Base-by-base conservation (phyloP, 1,140 invertebrate species). In the Zaprionus camerounensis region DNA sequence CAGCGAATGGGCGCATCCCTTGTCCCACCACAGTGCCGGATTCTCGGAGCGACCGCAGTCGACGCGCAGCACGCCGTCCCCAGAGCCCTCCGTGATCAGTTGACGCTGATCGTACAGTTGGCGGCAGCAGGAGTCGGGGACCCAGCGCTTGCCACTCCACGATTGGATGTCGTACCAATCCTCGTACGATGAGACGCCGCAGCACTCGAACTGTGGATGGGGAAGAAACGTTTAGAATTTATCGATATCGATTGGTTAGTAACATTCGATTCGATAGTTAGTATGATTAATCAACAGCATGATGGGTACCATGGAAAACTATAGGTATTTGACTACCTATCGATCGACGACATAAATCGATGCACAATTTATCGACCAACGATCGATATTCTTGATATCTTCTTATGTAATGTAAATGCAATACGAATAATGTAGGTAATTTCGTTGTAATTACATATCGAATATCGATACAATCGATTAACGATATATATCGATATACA, bases 91-190 rank as follows among this genome's bases (percentile, higher is more conserved):
- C 94, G 88, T 92, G 53, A 84, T 56, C 49, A 69, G 78, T 65
- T 71, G 85, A 36, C 91, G 92, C 76, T 75, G 83, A 67, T 93
- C 93, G 73, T 94, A 94, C 36, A 92, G 92, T 28, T 93, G 92
- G n/a, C 95, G 86, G 90, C 97, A 98, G 87, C 97, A 98, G 0
- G 96, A 97, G 74, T 96, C 95, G 2, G 97, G 97, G 1, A 98
- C 96, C 79, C 94, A 95, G 64, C 95, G 94, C 69, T 96, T 94
- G 20, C 94, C 93, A 2, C 95, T 95, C 96, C 96, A 97, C 0
- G 96, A 96, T 28, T 95, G 94, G n/a, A 97, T 96, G 78, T 96
- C 94, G 92, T 95, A 97, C 97, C 97, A 98, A 87, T 98, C 97
- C 61, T 95, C 95, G 83, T 97, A 96, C 34, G 95, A 95, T 49